These are phyloP conservation scores for Resseliella maxima DNA, from an alignment of 2,888 invertebrate genomes.

Conservation along the genomic window DNA sequence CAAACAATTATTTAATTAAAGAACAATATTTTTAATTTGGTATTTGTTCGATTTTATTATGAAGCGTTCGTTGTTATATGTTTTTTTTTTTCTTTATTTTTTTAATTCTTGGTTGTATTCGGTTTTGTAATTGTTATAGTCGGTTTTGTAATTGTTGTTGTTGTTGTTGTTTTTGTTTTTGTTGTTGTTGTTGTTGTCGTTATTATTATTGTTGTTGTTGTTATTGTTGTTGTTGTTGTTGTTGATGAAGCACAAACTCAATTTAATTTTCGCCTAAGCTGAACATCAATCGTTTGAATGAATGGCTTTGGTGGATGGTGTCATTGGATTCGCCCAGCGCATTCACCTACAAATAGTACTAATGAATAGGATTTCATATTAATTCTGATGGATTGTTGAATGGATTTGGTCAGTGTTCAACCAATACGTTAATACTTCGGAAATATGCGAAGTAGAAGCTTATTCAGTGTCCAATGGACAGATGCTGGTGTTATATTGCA, in stretches of 20 bases:
- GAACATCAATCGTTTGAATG: constrained; percentile 92
- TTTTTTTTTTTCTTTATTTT: too few relatives aligned
- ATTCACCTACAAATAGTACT: constrained; percentile 68
- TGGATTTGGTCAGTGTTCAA: constrained; percentile 45
- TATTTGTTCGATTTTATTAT: not conserved
- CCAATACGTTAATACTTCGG: constrained; percentile 30
- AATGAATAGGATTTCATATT: constrained; percentile 41
- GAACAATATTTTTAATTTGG: not conserved
- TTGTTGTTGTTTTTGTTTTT: too few relatives aligned
- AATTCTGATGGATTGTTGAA: constrained; percentile 50
- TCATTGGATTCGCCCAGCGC: constrained; percentile 78
- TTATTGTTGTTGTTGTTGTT: not conserved
- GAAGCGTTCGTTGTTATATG: not conserved
- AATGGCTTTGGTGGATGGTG: constrained; percentile 89
- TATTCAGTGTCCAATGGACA: not conserved
- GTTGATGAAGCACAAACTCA: not conserved
- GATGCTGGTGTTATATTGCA: constrained; percentile 35
- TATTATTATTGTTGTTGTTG: not conserved
- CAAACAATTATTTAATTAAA: not conserved
- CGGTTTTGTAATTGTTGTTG: too few relatives aligned
- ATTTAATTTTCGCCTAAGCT: constrained; percentile 77
- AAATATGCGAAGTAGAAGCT: not conserved
- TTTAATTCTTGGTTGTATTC: too few relatives aligned
- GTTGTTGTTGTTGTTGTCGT: not conserved
- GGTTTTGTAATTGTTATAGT: too few relatives aligned